Base-by-base conservation (phyloP, 2,888 invertebrate species). In the Fragum fragum region DNA sequence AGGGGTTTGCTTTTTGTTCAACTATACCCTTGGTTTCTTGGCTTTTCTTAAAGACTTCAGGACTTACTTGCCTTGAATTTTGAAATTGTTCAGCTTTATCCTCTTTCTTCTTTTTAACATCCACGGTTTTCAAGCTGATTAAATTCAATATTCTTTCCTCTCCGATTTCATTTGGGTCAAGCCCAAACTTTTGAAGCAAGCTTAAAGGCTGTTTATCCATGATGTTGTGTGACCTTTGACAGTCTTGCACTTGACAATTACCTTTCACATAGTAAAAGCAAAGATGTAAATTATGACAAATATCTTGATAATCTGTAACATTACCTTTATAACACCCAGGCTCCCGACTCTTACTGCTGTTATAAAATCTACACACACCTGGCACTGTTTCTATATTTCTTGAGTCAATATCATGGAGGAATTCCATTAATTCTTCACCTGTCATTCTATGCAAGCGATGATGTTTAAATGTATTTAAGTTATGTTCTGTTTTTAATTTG, bases 401-500 rank as follows among this genome's bases (percentile, higher is more conserved):
- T 61, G 75, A 79, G 23, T 81, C 79, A 47, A 66, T 42, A 70
- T 85, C 79, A 23, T 73, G 57, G 23, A 85, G 18, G 53, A 69
- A 81, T 26, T 70, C 53, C 23, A 82, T 55, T 7, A 85, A 69
- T 53, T 85, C 81, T 55, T 79, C 73, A 16, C 75, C 74, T 16
- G 81, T 85, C 23, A 79, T 71, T 57, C 85, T 63, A 36, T 85
- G 85, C 6, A 85, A 53, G 21, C 66, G 79, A 23, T 73, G 76
- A 21, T 79, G 68, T 42, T 61, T 85, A 1, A 85, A n/a, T 7
- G 82, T 77, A 21, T 73, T 69, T 7, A 80, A 53, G 26, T 85
- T 85, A 42, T 85, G 85, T 1, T 77, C 77, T 21, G 85, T 85
- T 66, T 79, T 85, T 0, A 85, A 79, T 72, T 82, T 82, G 69